These are phyloP conservation scores for Rhinolophus ferrumequinum DNA, from an alignment of 2,113 vertebrate genomes.

Conservation along the genomic window DNA sequence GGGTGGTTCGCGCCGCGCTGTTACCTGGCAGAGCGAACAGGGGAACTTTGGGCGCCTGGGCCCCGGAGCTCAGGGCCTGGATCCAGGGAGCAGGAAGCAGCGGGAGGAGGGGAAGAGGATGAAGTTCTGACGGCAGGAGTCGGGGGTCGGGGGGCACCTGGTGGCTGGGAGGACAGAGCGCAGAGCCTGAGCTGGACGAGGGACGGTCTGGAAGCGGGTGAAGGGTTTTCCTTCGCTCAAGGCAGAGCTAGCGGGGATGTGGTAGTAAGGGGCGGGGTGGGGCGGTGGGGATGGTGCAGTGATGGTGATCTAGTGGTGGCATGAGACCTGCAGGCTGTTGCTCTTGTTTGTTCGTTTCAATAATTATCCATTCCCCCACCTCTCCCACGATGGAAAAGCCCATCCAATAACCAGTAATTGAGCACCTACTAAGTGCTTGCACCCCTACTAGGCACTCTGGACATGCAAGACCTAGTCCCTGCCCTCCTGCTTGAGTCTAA, in stretches of 20 bases:
- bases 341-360: not conserved
- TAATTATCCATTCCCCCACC: not conserved
- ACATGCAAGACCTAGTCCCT: not conserved
- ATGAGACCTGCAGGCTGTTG: not conserved
- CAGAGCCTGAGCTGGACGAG: not conserved
- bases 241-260: not conserved
- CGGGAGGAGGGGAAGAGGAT: slow-evolving; percentile 13
- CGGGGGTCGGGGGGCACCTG: slow-evolving; percentile 83
- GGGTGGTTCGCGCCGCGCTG: not conserved
- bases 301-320: not conserved
- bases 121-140: slow-evolving; percentile 36
- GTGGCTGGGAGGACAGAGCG: slow-evolving; percentile 84
- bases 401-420: not conserved
- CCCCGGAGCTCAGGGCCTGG: not conserved
- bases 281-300: too few relatives aligned
- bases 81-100: slow-evolving; percentile 50
- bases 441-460: not conserved
- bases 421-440: not conserved
- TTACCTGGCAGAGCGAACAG: slow-evolving; percentile 74
- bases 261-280: too few relatives aligned
- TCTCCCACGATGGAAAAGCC: not conserved
- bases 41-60: slow-evolving; percentile 1
- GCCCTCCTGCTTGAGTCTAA: not conserved
- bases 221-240: not conserved
- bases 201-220: rapidly evolving